These are phyloP conservation scores for Hyphantria cunea DNA, from an alignment of 1,140 invertebrate genomes.

Conservation along the genomic window DNA sequence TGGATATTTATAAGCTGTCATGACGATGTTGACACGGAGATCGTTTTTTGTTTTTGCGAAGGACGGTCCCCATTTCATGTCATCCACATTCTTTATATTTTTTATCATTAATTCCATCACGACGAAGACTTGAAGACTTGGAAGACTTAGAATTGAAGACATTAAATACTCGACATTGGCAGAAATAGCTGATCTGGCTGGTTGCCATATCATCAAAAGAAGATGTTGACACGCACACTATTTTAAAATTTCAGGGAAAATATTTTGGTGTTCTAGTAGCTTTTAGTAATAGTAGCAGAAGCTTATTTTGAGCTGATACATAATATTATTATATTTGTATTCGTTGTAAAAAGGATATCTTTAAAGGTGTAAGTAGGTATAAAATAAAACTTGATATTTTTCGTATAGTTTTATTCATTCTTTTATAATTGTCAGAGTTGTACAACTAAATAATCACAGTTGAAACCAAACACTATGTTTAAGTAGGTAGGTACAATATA, in stretches of 20 bases:
- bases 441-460: conserved; percentile 83
- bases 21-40: background rate
- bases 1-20: background rate
- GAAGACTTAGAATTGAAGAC: too few relatives aligned
- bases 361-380: background rate
- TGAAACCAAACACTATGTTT: conserved; percentile 80
- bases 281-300: background rate
- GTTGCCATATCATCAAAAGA: too few relatives aligned
- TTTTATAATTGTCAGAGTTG: conserved; percentile 82
- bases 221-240: background rate
- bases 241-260: background rate
- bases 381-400: conserved; percentile 29
- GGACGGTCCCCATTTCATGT: too few relatives aligned
- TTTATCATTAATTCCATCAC: too few relatives aligned
- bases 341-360: too few relatives aligned
- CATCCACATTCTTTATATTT: too few relatives aligned
- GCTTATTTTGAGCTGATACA: background rate
- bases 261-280: background rate
- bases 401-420: conserved; percentile 78
- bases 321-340: too few relatives aligned
- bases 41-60: too few relatives aligned
- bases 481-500: conserved; percentile 62
- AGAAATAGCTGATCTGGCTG: too few relatives aligned
- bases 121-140: too few relatives aligned
- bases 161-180: too few relatives aligned